A percentile compares a stretch with the other conserved stretches of the same genome.
phyloP scores from a whole-genome alignment of 2,888 invertebrate species.

The Aspidiotus destructor region DNA sequence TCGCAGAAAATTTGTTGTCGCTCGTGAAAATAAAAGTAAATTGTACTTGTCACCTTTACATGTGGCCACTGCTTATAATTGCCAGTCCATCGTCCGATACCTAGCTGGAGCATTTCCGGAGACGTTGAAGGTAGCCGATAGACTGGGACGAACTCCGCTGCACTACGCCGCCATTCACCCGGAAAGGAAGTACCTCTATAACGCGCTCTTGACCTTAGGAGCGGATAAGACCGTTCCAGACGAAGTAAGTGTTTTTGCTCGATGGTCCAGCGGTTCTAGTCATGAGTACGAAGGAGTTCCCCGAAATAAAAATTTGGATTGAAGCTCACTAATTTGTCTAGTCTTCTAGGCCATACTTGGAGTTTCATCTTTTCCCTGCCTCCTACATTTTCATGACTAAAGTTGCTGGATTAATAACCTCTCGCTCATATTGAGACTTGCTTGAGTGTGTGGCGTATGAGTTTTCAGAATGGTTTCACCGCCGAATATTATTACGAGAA shows the following conservation, averaged over 20 bases:
- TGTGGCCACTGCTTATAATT: constrained; percentile 73
- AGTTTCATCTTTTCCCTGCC: too few species aligned
- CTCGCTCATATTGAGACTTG: too few species aligned
- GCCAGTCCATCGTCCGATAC: constrained; percentile 63
- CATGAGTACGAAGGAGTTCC: too few species aligned
- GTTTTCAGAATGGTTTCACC: constrained; percentile 11
- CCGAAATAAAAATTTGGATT: too few species aligned
- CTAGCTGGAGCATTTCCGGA: constrained; percentile 66
- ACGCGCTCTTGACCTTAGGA: constrained; percentile 72
- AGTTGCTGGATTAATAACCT: too few species aligned
- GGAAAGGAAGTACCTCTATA: constrained; percentile 81
- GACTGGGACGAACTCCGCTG: constrained; percentile 71
- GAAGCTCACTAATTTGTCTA: too few species aligned
- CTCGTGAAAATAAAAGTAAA: constrained; percentile 71
- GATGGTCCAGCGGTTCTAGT: neutral
- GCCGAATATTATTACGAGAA: constrained; percentile 16
- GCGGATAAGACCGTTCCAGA: constrained; percentile 73
- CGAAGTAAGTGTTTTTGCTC: constrained; percentile 53
- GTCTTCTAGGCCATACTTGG: too few species aligned
- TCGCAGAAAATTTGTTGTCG: constrained; percentile 80
- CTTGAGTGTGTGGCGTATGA: too few species aligned
- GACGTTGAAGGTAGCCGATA: constrained; percentile 68
- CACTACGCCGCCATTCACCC: constrained; percentile 77
- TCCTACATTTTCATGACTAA: too few species aligned
- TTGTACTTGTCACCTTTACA: constrained; percentile 79